Base-by-base conservation (phyloP, 2,797 vertebrate genomes). In the Enteromius argenteus region DNA sequence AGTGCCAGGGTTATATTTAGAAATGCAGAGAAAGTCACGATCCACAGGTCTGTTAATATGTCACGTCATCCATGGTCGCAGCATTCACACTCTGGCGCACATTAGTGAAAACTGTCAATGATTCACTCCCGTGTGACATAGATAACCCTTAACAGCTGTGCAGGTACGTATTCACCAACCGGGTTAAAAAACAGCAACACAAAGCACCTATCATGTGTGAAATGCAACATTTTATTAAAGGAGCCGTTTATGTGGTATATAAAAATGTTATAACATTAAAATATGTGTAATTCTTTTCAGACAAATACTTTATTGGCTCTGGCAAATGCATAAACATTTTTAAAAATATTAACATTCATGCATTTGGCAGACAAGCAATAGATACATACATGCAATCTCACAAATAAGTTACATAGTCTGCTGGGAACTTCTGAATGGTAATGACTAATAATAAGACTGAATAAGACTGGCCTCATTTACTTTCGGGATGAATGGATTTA, bases 101-200 rank as follows among this genome's bases (percentile, higher is more conserved):
- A 78, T 69, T 92, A 89, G 84, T 87, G 75, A 80, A 74, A 85
- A 87, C 76, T 46, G 93, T 92, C 85, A 94, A 94, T 94, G 88
- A 95, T 95, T 94, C 92, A 66, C 93, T 44, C 84, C 83, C 87
- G 1, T 92, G 90, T 89, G 90, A 90, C 88, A 92, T 71, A 51
- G 44, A 81, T 32, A 35, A 62, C n/a, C 32, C 42, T 17, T 5
- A 27, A 60, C 58, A 53, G 35, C 68, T 46, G 19, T 3, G 2
- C n/a, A 72, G 53, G 42, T 73, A 49, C 13, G 62, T n/a, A n/a
- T 73, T 73, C 39, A 81, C n/a, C 0, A 37, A 17, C 27, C 7
- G 6, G 23, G 66, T 42, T 71, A 19, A 68, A 64, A 23, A 19
- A 44, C 3, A 49, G 10, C 56, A 32, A 58, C 37, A 27, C 17